These are phyloP conservation scores for Nesidiocoris tenuis DNA, from an alignment of 2,888 invertebrate species.

Conservation along the genomic window DNA sequence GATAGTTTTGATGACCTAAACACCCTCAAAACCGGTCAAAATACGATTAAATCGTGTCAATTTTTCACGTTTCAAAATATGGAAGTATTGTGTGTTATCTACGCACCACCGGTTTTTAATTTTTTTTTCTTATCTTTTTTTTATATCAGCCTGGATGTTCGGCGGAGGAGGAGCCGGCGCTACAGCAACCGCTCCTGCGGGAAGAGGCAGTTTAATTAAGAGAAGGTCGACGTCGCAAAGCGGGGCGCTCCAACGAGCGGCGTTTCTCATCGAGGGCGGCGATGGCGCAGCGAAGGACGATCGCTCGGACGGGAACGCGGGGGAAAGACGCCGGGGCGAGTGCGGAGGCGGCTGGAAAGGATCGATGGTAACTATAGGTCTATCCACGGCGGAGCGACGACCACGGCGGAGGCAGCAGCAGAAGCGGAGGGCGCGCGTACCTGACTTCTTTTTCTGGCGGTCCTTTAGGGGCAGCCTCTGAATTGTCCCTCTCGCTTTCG, in stretches of 20 bases:
- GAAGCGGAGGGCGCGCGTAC: slow-evolving; percentile 16
- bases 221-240: background rate
- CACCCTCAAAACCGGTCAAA: too few relatives aligned
- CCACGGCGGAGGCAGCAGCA: background rate
- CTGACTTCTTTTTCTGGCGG: slow-evolving; percentile 34
- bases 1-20: too few relatives aligned
- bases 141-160: too few relatives aligned
- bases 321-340: background rate
- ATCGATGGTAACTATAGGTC: slow-evolving; percentile 29
- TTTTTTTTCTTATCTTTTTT: too few relatives aligned
- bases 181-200: too few relatives aligned
- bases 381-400: slow-evolving; percentile 17
- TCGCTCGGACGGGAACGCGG: background rate
- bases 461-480: slow-evolving; percentile 22
- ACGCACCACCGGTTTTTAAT: too few relatives aligned
- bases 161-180: too few relatives aligned
- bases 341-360: slow-evolving; percentile 9
- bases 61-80: too few relatives aligned
- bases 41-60: too few relatives aligned
- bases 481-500: background rate
- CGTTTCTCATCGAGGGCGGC: background rate
- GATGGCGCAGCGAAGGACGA: background rate
- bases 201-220: too few relatives aligned
- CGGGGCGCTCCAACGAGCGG: background rate
- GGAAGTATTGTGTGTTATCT: too few relatives aligned